Base-by-base conservation (phyloP, 2,888 invertebrate genomes). In the Hipparchia semele region DNA sequence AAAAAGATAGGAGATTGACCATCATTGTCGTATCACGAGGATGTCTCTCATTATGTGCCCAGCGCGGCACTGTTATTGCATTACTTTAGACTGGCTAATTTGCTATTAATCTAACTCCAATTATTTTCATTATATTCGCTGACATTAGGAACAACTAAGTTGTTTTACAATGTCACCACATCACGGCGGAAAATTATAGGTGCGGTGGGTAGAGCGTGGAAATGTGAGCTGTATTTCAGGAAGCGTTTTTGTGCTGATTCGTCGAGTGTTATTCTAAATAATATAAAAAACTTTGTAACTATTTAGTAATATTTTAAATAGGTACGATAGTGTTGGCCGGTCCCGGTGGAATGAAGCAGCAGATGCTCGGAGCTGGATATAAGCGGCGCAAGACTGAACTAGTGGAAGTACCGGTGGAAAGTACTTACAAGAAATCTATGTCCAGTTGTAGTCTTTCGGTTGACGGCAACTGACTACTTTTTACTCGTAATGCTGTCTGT, bases 121-220 rank as follows among this genome's bases (percentile, higher is more conserved):
- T 93, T 93, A 93, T 93, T 90, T 89, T 89, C 90, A 93, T 93
- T 92, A 93, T 89, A 84, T 90, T 83, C 81, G 87, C 86, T 90
- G 87, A 89, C 90, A 82, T 84, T 87, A 87, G 87, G 87, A 89
- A 87, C 86, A 88, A 86, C 85, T 82, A 84, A 87, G 86, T 83
- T 82, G 83, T 88, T 90, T 88, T 87, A 92, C 89, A 91, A 89
- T 92, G 92, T 91, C 92, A 90, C 87, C 78, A 81, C 77, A 79
- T 91, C 88, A 89, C 85, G 84, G 79, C 79, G 80, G 81, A 76
- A 91, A 93, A 93, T 94, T 92, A 92, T 87, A 92, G 89, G 90
- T 90, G 87, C 82, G 85, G 80, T 76, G 82, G 76, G 82, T 79
- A 74, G 51, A 61, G 51, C 61, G 60, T 53, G 61, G 53, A 61